phyloP scores from a whole-genome alignment of 2,888 invertebrate genomes.

The Acanthococcus lagerstroemiae region DNA sequence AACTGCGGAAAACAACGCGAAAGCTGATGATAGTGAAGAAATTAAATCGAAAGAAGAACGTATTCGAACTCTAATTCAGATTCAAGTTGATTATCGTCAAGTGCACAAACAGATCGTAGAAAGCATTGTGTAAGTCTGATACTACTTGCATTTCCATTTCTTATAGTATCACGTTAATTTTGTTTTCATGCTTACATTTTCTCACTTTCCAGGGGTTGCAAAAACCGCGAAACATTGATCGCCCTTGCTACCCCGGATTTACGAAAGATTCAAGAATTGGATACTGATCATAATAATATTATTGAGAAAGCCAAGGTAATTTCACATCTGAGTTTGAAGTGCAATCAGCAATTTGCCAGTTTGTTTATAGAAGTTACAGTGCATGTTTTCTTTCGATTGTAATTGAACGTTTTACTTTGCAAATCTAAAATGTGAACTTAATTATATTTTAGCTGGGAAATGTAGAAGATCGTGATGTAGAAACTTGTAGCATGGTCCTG shows the following conservation, averaged over 20 bases:
- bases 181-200: too few species aligned
- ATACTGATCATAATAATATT: background rate
- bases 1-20: background rate
- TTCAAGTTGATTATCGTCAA: conserved; percentile 3
- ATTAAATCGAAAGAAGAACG: background rate
- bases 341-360: too few species aligned
- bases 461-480: background rate
- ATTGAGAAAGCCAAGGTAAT: too few species aligned
- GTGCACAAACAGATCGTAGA: background rate
- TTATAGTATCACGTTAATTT: too few species aligned
- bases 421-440: too few species aligned
- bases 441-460: background rate
- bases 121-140: background rate
- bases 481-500: conserved; percentile 5
- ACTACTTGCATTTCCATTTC: background rate
- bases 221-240: background rate
- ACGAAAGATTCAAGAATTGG: background rate
- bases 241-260: background rate
- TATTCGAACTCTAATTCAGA: background rate
- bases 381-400: too few species aligned
- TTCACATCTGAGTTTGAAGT: too few species aligned
- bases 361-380: too few species aligned
- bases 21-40: background rate
- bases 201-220: background rate
- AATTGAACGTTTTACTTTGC: too few species aligned